Base-by-base conservation (phyloP, 2,888 invertebrate species). In the Plebejus anna region DNA sequence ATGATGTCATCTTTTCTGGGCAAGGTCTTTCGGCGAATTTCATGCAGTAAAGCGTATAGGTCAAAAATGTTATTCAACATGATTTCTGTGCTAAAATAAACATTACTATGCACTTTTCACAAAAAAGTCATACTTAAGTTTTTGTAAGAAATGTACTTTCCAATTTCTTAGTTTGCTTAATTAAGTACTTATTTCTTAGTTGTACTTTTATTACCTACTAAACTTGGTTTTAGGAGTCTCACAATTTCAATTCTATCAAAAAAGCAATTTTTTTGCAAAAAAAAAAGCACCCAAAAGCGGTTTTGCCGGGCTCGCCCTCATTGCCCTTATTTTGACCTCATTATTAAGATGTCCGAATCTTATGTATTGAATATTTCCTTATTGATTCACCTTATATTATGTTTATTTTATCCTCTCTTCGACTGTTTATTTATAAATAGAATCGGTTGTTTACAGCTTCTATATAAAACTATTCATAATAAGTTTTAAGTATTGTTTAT, bases 1-100 rank as follows among this genome's bases (percentile, higher is more conserved):
- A 89, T 92, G 92, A 93, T 92, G 92, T 93, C 93, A 93, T 89
- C 87, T 83, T 87, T 88, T 83, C 82, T 83, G 84, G 82, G 84
- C 85, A 84, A 86, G 87, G 85, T 83, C 83, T 79, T 79, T 78
- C 80, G 79, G 80, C 80, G 78, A 77, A 80, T 80, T 79, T 79
- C 78, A 79, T 79, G 78, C 77, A 81, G 70, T 76, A 76, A 78
- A 76, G 76, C 80, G 78, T 80, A 80, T 78, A 78, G 77, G 77
- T 79, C 79, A 75, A 78, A 78, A 75, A 75, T 76, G 75, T 78
- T 76, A 16, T 59, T 72, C 71, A 75, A 72, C 76, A 22, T 4
- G 6, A 22, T 59, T 2, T 75, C 76, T 16, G 70, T 71, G 38
- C 61, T 71, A 71, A 42, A 71, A 71, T 47, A 72, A 28, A 4